Evolutionary conservation across 2,113 vertebrate genomes (phyloP).

Genomic region (Pollachius pollachius): DNA sequence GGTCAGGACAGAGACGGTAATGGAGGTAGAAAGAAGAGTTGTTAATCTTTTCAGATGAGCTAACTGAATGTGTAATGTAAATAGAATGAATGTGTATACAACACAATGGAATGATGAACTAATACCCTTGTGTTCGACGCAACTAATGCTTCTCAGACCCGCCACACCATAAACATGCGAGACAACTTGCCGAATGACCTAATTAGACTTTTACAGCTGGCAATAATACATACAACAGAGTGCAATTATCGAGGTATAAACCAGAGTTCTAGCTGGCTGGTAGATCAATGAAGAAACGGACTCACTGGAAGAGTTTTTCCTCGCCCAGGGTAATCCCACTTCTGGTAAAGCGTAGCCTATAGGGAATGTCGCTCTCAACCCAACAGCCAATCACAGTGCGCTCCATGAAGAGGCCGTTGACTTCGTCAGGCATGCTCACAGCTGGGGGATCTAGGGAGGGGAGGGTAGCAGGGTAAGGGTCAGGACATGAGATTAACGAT

Average conservation of each 20-base stretch:
- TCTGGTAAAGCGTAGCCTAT: constrained; percentile 78
- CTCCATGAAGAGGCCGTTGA: constrained; percentile 77
- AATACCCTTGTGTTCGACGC: constrained; percentile 38
- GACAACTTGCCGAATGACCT: constrained; percentile 20
- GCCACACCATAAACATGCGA: constrained; percentile 12
- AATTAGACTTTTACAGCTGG: constrained; percentile 39
- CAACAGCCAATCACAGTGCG: constrained; percentile 80
- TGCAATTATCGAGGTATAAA: constrained; percentile 13
- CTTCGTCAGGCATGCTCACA: constrained; percentile 81
- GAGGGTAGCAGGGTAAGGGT: constrained; percentile 43
- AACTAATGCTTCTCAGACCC: constrained; percentile 43
- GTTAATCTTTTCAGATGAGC: constrained; percentile 48
- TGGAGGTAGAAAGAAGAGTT: constrained; percentile 26
- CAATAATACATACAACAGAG: constrained; percentile 23
- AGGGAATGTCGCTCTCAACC: constrained; percentile 82
- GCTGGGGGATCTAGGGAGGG: constrained; percentile 75
- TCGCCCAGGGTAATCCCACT: constrained; percentile 73
- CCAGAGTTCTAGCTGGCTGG: no score
- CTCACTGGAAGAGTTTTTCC: constrained; percentile 80
- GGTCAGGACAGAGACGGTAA: constrained; percentile 48
- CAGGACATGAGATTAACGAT: constrained; percentile 46
- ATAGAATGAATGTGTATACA: constrained; percentile 34
- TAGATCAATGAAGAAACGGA: constrained; percentile 22
- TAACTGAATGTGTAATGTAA: constrained; percentile 47
- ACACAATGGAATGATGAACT: constrained; percentile 44